Conservation (phyloP, 2,113 vertebrate species). For the Cynocephalus volans region DNA sequence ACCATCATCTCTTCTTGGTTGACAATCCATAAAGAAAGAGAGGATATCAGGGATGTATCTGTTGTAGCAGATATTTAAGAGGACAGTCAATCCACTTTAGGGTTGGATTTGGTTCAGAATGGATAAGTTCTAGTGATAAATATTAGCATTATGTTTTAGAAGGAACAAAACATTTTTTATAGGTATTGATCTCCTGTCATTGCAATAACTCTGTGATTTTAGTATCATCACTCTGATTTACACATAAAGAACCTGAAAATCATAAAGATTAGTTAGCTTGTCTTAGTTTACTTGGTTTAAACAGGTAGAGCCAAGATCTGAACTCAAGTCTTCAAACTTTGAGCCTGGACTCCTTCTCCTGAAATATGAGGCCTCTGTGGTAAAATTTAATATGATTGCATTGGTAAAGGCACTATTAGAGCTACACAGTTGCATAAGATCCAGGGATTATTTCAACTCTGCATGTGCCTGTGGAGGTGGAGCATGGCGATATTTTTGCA, state of each 20-base stretch:
- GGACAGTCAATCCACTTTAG: not conserved
- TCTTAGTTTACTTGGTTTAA: not conserved
- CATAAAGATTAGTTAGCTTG: not conserved
- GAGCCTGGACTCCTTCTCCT: not conserved
- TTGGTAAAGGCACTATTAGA: not conserved
- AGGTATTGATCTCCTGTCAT: not conserved
- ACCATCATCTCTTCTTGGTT: not conserved
- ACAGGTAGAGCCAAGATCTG: not conserved
- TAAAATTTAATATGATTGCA: not conserved
- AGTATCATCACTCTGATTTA: not conserved
- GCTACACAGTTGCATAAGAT: not conserved
- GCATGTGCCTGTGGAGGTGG: not conserved
- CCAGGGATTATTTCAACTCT: not conserved
- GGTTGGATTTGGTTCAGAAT: not conserved
- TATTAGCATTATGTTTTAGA: slow-evolving; percentile 35
- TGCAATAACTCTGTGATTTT: not conserved
- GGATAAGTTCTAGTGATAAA: slow-evolving; percentile 39
- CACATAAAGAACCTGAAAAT: not conserved
- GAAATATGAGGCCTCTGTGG: not conserved
- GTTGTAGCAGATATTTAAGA: slow-evolving; percentile 5
- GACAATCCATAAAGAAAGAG: not conserved
- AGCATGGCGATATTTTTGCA: not conserved
- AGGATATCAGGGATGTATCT: not conserved
- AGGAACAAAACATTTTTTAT: slow-evolving; percentile 38
- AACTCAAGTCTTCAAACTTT: not conserved